phyloP scores from a whole-genome alignment of 2,797 vertebrate genomes.

The Labroides dimidiatus region DNA sequence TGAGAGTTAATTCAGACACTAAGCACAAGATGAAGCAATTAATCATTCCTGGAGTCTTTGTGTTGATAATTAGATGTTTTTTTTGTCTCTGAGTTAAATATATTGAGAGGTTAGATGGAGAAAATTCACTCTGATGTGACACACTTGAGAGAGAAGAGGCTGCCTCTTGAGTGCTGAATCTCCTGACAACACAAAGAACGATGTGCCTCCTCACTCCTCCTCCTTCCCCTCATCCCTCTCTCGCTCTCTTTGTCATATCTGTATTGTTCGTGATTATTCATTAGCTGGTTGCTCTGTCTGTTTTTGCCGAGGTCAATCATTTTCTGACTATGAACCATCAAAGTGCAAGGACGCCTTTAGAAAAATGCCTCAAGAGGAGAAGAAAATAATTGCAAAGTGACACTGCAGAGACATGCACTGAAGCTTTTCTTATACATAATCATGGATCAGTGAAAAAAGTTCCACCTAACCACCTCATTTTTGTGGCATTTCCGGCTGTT shows the following conservation, averaged over 20 bases:
- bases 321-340: slow-evolving; percentile 40
- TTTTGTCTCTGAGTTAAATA: slow-evolving; percentile 18
- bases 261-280: slow-evolving; percentile 64
- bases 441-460: not conserved
- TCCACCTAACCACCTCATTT: not conserved
- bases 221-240: not conserved
- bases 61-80: not conserved
- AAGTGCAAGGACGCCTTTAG: slow-evolving; percentile 15
- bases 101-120: slow-evolving; percentile 13
- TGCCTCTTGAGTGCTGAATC: slow-evolving; percentile 23
- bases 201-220: not conserved
- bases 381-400: not conserved
- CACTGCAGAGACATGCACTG: not conserved
- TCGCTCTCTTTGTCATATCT: slow-evolving; percentile 35
- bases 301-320: slow-evolving; percentile 33
- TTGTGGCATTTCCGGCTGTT: slow-evolving; percentile 6
- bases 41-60: not conserved
- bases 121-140: slow-evolving; percentile 29
- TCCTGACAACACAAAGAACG: slow-evolving; percentile 26
- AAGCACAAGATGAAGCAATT: slow-evolving; percentile 2
- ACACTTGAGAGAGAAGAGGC: slow-evolving; percentile 28
- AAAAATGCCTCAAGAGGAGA: slow-evolving; percentile 17
- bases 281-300: slow-evolving; percentile 41
- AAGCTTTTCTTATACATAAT: not conserved
- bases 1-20: not conserved